These are phyloP conservation scores for Rhagium mordax DNA, from an alignment of 2,888 invertebrate genomes.

Conservation along the genomic window DNA sequence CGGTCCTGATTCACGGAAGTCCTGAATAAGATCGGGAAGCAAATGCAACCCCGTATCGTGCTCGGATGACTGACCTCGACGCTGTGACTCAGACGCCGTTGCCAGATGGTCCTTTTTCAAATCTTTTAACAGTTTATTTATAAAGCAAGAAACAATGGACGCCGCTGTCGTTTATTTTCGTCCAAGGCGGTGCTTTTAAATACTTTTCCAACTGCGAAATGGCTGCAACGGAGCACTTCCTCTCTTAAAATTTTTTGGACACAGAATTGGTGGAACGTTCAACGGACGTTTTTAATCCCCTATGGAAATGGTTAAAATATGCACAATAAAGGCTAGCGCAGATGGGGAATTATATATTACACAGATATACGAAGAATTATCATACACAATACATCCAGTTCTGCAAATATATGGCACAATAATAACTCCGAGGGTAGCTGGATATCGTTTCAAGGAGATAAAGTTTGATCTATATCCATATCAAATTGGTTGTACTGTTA, in stretches of 20 bases:
- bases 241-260: too few species aligned
- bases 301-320: too few species aligned
- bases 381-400: background rate
- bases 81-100: conserved; percentile 30
- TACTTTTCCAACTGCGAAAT: background rate
- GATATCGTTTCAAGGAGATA: background rate
- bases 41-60: background rate
- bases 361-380: background rate
- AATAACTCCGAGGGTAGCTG: background rate
- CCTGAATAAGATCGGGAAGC: conserved; percentile 19
- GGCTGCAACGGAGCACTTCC: background rate
- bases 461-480: background rate
- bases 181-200: background rate
- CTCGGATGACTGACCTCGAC: conserved; percentile 30
- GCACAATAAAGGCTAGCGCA: too few species aligned
- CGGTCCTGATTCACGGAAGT: conserved; percentile 6
- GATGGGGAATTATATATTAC: too few species aligned
- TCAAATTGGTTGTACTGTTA: background rate
- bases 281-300: too few species aligned
- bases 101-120: conserved; percentile 17
- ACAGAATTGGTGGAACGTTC: too few species aligned
- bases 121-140: conserved; percentile 4
- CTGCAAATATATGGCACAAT: background rate
- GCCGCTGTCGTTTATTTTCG: background rate
- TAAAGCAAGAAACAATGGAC: background rate